Base-by-base conservation (phyloP, 2,113 vertebrate genomes). In the Bettongia penicillata region DNA sequence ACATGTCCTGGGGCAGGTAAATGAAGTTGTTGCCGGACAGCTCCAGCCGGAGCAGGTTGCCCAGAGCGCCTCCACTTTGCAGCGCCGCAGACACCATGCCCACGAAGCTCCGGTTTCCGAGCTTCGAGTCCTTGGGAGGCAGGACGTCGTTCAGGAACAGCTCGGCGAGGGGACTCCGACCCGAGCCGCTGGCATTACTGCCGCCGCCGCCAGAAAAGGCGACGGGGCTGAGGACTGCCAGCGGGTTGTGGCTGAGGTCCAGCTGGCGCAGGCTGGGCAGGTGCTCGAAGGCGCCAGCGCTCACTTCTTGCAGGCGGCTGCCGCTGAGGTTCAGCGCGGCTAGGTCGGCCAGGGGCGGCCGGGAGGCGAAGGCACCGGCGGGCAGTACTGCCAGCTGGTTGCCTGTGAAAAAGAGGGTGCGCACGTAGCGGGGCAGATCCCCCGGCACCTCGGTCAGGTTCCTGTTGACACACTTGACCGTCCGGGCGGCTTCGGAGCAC, bases 221-320 rank as follows among this genome's bases (percentile, higher is more conserved):
- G 24, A 92, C 95, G 3, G 98, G 97, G 95, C 98, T 99, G 94
- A 99, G 98, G 53, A 2, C 28, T 6, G 0, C 57, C 94, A 99
- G 98, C 0, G 94, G 98, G 98, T 99, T 99, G 98, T 99, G 98
- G 97, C 99, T 99, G 95, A 99, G 98, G 97, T 99, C 99, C 93
- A 99, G 98, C 57, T 98, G 97, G 91, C 96, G 98, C 77, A 99
- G 98, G 95, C 98, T 97, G 90, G 99, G 99, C 98, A 99, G 98
- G 89, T 99, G 98, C 3, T 98, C 96, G 94, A 99, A 99, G 95
- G 98, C 98, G 31, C 97, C 98, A 0, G 97, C 97, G n/a, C 98
- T 98, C 97, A 99, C 98, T 48, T 53, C 68, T 96, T 95, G 90
- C 95, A 99, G 96, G 96, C 97, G 98, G 98, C 99, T 99, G 92